Conservation (phyloP, 2,888 invertebrate species). For the Lithophane ornitopus region DNA sequence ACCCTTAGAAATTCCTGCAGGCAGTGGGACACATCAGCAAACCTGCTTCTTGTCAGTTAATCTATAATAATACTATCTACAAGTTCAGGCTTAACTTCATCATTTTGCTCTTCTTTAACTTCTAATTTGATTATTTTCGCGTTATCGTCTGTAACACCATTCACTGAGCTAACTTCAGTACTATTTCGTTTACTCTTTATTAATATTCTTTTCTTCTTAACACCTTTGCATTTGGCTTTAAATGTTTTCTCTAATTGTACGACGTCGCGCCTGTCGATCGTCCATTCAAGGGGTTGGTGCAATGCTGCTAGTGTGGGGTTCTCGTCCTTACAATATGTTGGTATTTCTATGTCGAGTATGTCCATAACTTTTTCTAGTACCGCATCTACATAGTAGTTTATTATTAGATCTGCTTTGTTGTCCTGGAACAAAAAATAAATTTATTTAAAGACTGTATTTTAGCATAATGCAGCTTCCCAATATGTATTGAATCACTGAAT, state of each 20-base stretch:
- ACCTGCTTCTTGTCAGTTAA: neutral
- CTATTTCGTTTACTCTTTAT: constrained; percentile 80
- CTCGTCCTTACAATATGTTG: constrained; percentile 91
- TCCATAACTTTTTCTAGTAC: constrained; percentile 94
- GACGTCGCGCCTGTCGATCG: constrained; percentile 91
- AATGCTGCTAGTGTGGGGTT: constrained; percentile 91
- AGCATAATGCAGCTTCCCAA: neutral
- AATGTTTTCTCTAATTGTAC: constrained; percentile 91
- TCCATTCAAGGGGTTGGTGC: constrained; percentile 92
- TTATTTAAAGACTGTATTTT: neutral
- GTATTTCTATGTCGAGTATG: constrained; percentile 93
- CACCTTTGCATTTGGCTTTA: constrained; percentile 86
- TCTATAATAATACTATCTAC: constrained; percentile 20
- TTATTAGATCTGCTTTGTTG: constrained; percentile 96
- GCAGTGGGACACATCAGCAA: neutral
- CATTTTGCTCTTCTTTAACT: constrained; percentile 70
- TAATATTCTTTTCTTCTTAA: constrained; percentile 84
- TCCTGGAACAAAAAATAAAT: constrained; percentile 91
- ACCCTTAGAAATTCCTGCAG: neutral
- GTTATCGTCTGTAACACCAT: constrained; percentile 69
- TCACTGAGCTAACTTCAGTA: constrained; percentile 56
- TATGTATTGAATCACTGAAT: neutral
- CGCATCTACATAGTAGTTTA: constrained; percentile 97
- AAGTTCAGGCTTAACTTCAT: constrained; percentile 31
- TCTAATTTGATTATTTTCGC: constrained; percentile 81